These are phyloP conservation scores for Gymnorhina tibicen DNA, from an alignment of 2,113 vertebrate species.

Conservation along the genomic window DNA sequence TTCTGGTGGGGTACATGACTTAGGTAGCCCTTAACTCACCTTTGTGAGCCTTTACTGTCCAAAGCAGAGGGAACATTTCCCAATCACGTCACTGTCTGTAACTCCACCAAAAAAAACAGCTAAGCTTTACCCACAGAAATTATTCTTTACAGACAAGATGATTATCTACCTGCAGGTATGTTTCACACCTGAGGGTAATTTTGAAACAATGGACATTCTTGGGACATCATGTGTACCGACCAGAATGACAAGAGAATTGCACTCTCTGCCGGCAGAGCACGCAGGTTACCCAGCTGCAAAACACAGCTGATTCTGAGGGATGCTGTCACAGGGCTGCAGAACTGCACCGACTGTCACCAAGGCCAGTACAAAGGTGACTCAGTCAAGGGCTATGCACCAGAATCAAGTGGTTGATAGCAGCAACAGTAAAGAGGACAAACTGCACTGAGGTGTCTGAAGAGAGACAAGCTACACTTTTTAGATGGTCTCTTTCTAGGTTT, in stretches of 20 bases:
- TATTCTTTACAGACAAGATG: background rate
- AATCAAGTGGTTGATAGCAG: background rate
- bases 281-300: background rate
- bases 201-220: background rate
- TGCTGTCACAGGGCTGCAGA: background rate
- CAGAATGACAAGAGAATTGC: background rate
- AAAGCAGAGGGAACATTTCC: background rate
- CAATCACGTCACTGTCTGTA: background rate
- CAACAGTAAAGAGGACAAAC: background rate
- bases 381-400: background rate
- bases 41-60: background rate
- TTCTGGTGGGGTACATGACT: background rate
- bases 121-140: background rate
- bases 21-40: background rate
- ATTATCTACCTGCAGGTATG: background rate
- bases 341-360: background rate
- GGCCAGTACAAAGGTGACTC: background rate
- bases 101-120: background rate
- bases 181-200: background rate
- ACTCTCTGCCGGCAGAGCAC: background rate
- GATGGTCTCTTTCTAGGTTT: background rate
- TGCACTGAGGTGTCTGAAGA: background rate
- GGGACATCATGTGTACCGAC: accelerated
- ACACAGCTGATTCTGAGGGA: background rate
- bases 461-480: background rate